phyloP scores from a whole-genome alignment of 2,113 vertebrate genomes.

The Cromileptes altivelis region DNA sequence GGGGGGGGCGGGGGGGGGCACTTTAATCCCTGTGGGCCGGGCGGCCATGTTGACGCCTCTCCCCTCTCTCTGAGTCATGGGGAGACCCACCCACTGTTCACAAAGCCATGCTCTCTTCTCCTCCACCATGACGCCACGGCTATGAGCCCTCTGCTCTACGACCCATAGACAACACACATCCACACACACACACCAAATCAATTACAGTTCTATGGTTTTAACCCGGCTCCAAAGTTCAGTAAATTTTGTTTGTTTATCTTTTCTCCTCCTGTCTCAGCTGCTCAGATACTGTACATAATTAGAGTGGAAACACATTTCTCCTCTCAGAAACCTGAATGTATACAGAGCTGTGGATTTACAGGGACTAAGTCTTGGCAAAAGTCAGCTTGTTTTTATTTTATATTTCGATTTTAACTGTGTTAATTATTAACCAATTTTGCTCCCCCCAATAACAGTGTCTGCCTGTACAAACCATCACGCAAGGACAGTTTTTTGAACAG shows the following conservation, averaged over 20 bases:
- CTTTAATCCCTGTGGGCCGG: conserved; percentile 66
- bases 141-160: conserved; percentile 82
- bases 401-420: not conserved
- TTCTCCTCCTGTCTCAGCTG: conserved; percentile 49
- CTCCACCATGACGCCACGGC: conserved; percentile 66
- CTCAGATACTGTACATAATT: conserved; percentile 63
- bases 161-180: conserved; percentile 78
- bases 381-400: not conserved
- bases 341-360: conserved; percentile 2
- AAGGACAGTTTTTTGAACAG: not conserved
- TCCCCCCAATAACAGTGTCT: not conserved
- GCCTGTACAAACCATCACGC: not conserved
- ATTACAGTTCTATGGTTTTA: conserved; percentile 80
- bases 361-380: conserved; percentile 7
- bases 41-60: conserved; percentile 76
- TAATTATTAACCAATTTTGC: conserved; percentile 4
- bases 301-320: conserved; percentile 51
- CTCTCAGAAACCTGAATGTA: conserved; percentile 34
- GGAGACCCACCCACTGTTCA: conserved; percentile 77
- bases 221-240: conserved; percentile 67
- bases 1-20: conserved; percentile 56
- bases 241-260: conserved; percentile 74
- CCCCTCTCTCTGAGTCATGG: conserved; percentile 83
- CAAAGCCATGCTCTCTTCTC: conserved; percentile 76
- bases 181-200: conserved; percentile 80